Percentiles rank a stretch among this genome's conserved stretches.
Evolutionary conservation across 2,888 invertebrate genomes (phyloP).

Genomic region (Seira musarum): DNA sequence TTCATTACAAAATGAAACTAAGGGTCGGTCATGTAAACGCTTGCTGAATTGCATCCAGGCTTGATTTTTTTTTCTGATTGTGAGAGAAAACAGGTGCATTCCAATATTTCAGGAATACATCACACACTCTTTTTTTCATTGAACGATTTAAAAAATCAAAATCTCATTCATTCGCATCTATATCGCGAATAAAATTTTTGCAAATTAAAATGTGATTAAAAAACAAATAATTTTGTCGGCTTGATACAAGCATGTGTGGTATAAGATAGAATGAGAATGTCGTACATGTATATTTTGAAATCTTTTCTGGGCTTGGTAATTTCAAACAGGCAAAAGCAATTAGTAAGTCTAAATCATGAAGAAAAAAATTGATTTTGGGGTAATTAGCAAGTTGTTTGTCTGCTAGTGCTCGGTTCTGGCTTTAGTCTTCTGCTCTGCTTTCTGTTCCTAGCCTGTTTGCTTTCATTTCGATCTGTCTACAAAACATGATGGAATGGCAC

Average conservation of each 20-base stretch:
- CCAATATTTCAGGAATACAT: background rate
- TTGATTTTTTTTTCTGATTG: background rate
- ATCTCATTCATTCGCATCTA: no score
- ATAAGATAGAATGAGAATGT: no score
- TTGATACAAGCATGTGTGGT: no score
- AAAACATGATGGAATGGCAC: conserved; percentile 1
- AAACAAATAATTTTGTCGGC: no score
- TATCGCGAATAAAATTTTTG: no score
- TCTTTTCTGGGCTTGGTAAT: background rate
- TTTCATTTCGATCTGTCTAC: conserved; percentile 32
- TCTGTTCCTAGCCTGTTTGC: conserved; percentile 55
- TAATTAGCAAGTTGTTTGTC: conserved; percentile 7
- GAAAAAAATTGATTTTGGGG: background rate
- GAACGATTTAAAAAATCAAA: no score
- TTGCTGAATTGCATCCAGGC: no score
- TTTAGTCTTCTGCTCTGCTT: no score
- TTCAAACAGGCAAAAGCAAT: background rate
- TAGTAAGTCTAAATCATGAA: background rate
- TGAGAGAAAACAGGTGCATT: conserved; percentile 52
- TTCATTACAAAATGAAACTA: background rate
- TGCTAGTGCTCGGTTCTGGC: background rate
- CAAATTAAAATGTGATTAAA: no score
- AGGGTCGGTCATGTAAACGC: no score
- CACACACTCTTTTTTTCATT: no score
- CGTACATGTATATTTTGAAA: no score